These are phyloP conservation scores for Dicyrtomina minuta DNA, from an alignment of 2,888 invertebrate genomes.

Conservation along the genomic window DNA sequence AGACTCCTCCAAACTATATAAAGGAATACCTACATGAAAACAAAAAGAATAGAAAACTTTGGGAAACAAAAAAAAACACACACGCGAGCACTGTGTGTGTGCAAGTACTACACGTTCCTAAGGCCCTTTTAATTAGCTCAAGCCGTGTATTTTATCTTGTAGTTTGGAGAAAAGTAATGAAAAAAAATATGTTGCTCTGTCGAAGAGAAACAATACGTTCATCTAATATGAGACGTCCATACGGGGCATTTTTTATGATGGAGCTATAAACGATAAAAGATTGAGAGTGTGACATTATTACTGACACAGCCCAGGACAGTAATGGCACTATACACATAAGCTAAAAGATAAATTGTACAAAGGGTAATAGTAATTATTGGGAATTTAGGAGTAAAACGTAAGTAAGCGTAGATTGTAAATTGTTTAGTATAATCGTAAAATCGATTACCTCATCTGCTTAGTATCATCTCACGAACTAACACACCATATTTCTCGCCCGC, in stretches of 20 bases:
- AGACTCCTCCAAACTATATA: no score
- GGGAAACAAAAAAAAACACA: not conserved
- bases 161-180: no score
- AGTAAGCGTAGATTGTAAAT: not conserved
- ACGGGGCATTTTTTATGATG: constrained; percentile 1
- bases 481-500: not conserved
- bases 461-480: not conserved
- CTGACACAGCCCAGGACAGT: no score
- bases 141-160: no score
- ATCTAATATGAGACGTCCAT: not conserved
- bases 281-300: not conserved
- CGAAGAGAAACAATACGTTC: not conserved
- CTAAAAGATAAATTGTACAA: not conserved
- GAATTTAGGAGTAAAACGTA: constrained; percentile 2
- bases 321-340: not conserved
- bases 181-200: no score
- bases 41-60: not conserved
- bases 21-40: not conserved
- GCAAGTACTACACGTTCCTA: no score
- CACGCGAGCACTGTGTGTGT: constrained; percentile 1
- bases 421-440: not conserved
- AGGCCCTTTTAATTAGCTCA: constrained; percentile 15
- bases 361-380: not conserved
- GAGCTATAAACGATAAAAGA: not conserved
- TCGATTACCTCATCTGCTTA: constrained; percentile 7